Evolutionary conservation across 2,888 invertebrate genomes (phyloP).

Genomic region (Physocephala rufipes): DNA sequence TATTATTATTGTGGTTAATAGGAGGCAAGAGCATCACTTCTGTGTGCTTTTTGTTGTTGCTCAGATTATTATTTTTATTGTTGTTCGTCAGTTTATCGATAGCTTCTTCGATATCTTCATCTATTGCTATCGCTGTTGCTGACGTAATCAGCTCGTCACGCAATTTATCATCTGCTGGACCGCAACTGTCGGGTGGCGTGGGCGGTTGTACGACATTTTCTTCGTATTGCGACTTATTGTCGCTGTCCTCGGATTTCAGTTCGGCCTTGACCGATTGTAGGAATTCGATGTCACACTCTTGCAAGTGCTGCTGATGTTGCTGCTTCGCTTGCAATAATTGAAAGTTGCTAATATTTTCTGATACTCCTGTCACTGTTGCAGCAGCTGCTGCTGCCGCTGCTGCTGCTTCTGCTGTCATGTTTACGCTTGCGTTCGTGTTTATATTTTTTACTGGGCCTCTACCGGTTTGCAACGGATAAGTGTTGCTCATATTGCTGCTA

Average conservation of each 20-base stretch:
- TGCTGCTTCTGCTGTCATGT: constrained; percentile 44
- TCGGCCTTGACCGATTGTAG: constrained; percentile 58
- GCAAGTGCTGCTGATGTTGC: constrained; percentile 44
- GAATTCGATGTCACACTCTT: constrained; percentile 48
- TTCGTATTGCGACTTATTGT: constrained; percentile 62
- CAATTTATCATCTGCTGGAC: constrained; percentile 59
- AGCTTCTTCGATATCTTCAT: constrained; percentile 53
- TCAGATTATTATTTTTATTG: constrained; percentile 25
- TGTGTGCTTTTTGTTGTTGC: constrained; percentile 15
- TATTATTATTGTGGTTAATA: neutral
- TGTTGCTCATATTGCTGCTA: constrained; percentile 51
- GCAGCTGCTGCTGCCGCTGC: constrained; percentile 44
- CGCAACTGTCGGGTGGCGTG: constrained; percentile 61
- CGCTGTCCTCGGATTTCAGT: constrained; percentile 54
- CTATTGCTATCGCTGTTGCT: constrained; percentile 44
- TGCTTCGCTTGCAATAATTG: constrained; percentile 49
- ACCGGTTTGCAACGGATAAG: constrained; percentile 60
- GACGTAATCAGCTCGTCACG: constrained; percentile 43
- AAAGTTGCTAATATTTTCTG: no score
- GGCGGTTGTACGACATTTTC: constrained; percentile 63
- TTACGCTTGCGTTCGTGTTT: constrained; percentile 46
- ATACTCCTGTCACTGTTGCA: constrained; percentile 44
- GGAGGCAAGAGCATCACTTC: constrained; percentile 6
- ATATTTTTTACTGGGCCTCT: constrained; percentile 64
- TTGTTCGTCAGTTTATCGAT: constrained; percentile 28